Evolutionary conservation across 2,113 vertebrate genomes (phyloP), one percentile per base, ranked within the genome.

Genomic region (Peromyscus californicus): DNA sequence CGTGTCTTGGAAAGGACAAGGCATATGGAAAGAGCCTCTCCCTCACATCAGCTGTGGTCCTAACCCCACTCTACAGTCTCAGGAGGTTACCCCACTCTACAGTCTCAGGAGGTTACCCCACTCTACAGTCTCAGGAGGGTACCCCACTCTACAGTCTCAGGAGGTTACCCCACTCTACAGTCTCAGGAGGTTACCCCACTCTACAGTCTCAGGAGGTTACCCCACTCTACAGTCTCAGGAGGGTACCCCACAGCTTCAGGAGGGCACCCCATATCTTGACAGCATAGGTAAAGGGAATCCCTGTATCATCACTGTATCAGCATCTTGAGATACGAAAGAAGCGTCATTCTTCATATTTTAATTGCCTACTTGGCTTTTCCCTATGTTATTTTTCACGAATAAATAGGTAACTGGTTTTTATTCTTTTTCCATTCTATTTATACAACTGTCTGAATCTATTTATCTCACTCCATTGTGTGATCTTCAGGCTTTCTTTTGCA

Each of bases 351-450:
- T 96, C 11, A 13, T 87, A 76, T 79, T 92, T 93, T 63, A 93
- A 51, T 84, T 84, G 57, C 45, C 67, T 33, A 67, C 22, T 76
- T 89, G 45, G 54, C 69, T 96, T 95, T 95, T 57, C 48, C 85
- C 61, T 70, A 74, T 63, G 16, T 84, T 93, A 29, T 74, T 95
- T 94, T 94, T 82, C 4, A 36, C 54, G 54, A 17, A 57, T 51
- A 76, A 51, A 54, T 83, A 51, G 24, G 65, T 88, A 84, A 61
- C 54, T 94, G 29, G 3, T 93, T 93, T 92, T 96, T 67, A 61
- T 82, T 78, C 9, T 76, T 51, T 97, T 96, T 86, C 57, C 19
- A n/a, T 93, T 93, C 15, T 84, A 65, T 74, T 91, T 74, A 54
- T 90, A 61, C 45, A 79, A 2, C 42, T 78, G 36, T 93, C 36